Conservation (phyloP, 2,797 vertebrate genomes). For the Nannoperca australis region DNA sequence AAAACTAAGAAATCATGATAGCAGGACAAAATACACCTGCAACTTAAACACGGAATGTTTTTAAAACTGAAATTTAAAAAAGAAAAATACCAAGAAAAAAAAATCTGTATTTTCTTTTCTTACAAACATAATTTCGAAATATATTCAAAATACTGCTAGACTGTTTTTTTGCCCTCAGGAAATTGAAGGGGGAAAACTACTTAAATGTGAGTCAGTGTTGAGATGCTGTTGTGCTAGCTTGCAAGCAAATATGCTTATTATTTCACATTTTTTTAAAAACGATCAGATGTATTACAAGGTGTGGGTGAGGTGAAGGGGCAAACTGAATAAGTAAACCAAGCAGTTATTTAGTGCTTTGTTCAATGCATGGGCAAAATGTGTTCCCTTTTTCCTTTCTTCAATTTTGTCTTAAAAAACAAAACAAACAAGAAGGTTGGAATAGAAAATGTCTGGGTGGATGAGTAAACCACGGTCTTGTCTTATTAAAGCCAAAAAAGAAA, state of each 20-base stretch:
- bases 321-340: constrained; percentile 40
- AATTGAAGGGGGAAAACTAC: constrained; percentile 52
- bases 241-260: constrained; percentile 63
- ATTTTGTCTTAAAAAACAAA: constrained; percentile 43
- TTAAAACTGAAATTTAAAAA: constrained; percentile 43
- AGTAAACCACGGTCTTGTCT: constrained; percentile 55
- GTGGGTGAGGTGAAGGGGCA: constrained; percentile 49
- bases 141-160: constrained; percentile 82
- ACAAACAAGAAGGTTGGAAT: constrained; percentile 39
- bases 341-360: constrained; percentile 73
- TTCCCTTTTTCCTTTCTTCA: constrained; percentile 64
- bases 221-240: constrained; percentile 70
- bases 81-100: constrained; percentile 40
- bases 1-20: constrained; percentile 57
- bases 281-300: constrained; percentile 51
- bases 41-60: constrained; percentile 82
- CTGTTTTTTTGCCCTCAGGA: constrained; percentile 63
- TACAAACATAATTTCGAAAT: constrained; percentile 73
- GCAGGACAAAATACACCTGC: constrained; percentile 66
- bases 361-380: constrained; percentile 61
- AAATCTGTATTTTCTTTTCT: constrained; percentile 33
- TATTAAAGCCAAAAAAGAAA: constrained; percentile 60
- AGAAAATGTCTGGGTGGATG: constrained; percentile 60
- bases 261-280: constrained; percentile 70
- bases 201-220: constrained; percentile 64